Evolutionary conservation across 1,140 invertebrate species (phyloP), one percentile per base, ranked within the genome.

Genomic region (Brachionus rubens): DNA sequence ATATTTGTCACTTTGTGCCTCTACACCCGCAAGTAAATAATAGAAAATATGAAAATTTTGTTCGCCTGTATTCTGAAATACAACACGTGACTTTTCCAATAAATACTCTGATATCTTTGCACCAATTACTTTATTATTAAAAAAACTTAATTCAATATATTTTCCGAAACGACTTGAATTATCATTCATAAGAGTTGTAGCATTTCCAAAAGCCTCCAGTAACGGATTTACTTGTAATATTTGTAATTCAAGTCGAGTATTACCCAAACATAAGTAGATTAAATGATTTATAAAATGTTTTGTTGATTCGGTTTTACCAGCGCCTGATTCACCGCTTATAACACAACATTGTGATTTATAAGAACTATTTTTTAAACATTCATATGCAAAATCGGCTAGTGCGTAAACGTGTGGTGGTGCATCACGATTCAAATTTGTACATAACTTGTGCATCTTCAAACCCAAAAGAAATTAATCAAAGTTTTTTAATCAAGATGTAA

Each of bases 191-290:
- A 94, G 93, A 1, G 95, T 98, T 85, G 97, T 97, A 0, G 93
- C 94, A 87, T 98, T 98, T 46, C 95, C 95, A 85, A 92, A 92
- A 30, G 91, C 90, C 86, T 92, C 96, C 52, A 99, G 85, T 33
- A 99, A 90, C 7, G 96, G 96, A 89, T 98, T 98, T 1, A 95
- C 96, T 87, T 98, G 92, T 16, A 98, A 86, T 79, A 98, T 97
- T 16, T 87, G 79, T 91, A 90, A 84, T 92, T 92, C 2, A 91
- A 86, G 79, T 87, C 87, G 84, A 87, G 80, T 48, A 24, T 68
- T 59, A 16, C 59, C 48, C 26, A 76, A 77, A 78, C 46, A 80
- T 77, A 77, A 76, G 79, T 87, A 87, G 2, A 90, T 86, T 26
- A 91, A 87, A 80, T 91, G 91, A 5, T 87, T 87, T 90, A 91